Percentiles rank a stretch among this genome's conserved stretches.
These are phyloP conservation scores for Apotomis capreana DNA, from an alignment of 2,888 invertebrate genomes.

Conservation along the genomic window DNA sequence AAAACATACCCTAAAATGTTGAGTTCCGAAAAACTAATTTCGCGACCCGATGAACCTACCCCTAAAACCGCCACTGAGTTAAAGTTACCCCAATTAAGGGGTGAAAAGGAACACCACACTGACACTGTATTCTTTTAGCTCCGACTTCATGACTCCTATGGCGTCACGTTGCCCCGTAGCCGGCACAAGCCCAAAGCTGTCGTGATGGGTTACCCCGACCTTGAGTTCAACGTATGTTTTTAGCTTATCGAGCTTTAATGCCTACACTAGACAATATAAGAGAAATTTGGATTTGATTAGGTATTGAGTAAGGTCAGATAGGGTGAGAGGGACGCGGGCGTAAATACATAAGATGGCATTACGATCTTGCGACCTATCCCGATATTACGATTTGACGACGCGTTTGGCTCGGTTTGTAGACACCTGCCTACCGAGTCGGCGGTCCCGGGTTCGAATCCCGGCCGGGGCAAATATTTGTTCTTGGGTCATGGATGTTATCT, in stretches of 20 bases:
- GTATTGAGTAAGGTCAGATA: background rate
- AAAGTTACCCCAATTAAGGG: background rate
- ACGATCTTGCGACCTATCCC: too few species aligned
- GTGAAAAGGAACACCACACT: background rate
- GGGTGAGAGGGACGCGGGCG: too few species aligned
- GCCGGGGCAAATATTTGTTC: too few species aligned
- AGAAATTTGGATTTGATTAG: background rate
- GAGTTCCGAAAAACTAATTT: too few species aligned
- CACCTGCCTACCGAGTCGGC: too few species aligned
- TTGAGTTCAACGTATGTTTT: constrained; percentile 39
- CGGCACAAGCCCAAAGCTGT: constrained; percentile 31
- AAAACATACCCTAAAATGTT: too few species aligned
- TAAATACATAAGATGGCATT: background rate
- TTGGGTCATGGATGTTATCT: too few species aligned
- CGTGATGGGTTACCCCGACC: constrained; percentile 25
- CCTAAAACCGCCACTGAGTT: too few species aligned
- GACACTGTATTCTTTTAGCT: constrained; percentile 33
- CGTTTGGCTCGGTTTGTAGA: too few species aligned
- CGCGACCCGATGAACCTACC: background rate
- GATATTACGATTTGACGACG: too few species aligned
- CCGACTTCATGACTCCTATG: constrained; percentile 35
- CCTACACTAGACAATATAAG: background rate
- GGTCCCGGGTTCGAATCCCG: too few species aligned
- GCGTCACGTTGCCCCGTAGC: constrained; percentile 35
- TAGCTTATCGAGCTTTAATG: constrained; percentile 13